These are phyloP conservation scores for Melanerpes aurifrons DNA, from an alignment of 2,113 vertebrate genomes.

Conservation along the genomic window DNA sequence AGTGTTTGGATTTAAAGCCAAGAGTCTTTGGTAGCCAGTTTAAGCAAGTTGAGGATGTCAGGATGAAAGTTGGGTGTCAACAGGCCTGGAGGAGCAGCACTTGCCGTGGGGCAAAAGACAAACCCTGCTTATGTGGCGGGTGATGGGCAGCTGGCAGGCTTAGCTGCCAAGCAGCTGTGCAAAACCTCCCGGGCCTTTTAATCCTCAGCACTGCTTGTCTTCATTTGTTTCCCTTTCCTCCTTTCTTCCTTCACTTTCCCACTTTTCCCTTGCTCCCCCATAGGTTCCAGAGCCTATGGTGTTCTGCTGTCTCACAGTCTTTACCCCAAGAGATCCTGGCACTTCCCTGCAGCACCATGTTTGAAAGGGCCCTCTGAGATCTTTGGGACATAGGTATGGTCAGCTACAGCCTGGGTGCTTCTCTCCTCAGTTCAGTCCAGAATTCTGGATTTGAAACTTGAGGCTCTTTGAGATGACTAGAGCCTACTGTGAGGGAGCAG, in stretches of 20 bases:
- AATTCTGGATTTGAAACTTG: not conserved
- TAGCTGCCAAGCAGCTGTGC: not conserved
- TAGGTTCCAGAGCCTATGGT: not conserved
- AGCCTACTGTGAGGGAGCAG: rapidly evolving
- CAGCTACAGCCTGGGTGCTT: not conserved
- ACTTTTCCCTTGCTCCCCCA: not conserved
- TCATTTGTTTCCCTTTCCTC: not conserved
- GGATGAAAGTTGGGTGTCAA: not conserved
- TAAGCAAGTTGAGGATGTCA: not conserved
- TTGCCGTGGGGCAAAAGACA: rapidly evolving
- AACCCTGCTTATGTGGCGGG: not conserved
- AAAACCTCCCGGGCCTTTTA: not conserved
- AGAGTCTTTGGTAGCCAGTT: not conserved
- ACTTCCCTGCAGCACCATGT: not conserved
- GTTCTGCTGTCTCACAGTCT: not conserved
- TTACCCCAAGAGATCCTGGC: not conserved
- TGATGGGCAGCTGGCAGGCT: not conserved
- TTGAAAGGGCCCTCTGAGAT: not conserved
- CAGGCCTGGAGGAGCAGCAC: not conserved
- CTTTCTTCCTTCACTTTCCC: not conserved
- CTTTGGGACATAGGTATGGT: not conserved
- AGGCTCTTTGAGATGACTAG: not conserved
- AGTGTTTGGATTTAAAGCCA: not conserved
- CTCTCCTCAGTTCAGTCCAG: not conserved
- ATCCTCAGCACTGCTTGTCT: not conserved